Base-by-base conservation (phyloP, 2,113 vertebrate species). In the Misgurnus anguillicaudatus region DNA sequence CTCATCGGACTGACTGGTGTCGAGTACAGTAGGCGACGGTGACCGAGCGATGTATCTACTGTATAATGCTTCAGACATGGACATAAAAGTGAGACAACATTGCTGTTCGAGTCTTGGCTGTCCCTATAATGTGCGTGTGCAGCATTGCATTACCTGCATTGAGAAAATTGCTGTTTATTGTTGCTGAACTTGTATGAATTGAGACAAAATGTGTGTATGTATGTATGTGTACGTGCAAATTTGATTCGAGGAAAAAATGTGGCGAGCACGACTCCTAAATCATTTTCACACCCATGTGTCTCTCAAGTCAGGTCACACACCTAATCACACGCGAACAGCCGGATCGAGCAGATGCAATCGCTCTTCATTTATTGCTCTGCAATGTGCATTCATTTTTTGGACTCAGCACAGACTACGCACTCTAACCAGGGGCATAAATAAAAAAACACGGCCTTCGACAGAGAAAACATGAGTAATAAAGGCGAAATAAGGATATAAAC, bases 351-450 rank as follows among this genome's bases (percentile, higher is more conserved):
- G 84, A 83, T 78, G 70, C 81, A 85, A 78, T 64, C 78, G 41
- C 14, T 85, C 83, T 82, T 75, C 36, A 24, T 83, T 85, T 85
- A 85, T 82, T 85, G 84, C 83, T 85, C 67, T 72, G 79, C 41
- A 60, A 60, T 83, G 81, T 85, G 75, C 81, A 75, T 85, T 78
- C 66, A 81, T 81, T 82, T 80, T 83, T 79, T 78, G 47, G 81
- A 80, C 74, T 85, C 81, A 78, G 84, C 81, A 74, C 83, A 80
- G 83, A 48, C 62, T 77, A 62, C 60, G 77, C 72, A 82, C 62
- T 82, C 63, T 82, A 82, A 77, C 84, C 80, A 65, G 78, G 57
- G 80, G 68, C 84, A 82, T 82, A 85, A 85, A 85, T 82, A 82
- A 75, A 74, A 85, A 61, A 66, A 58, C 65, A 78, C 11, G 24